These are phyloP conservation scores for Saccostrea echinata DNA, from an alignment of 1,140 invertebrate genomes.

Conservation along the genomic window DNA sequence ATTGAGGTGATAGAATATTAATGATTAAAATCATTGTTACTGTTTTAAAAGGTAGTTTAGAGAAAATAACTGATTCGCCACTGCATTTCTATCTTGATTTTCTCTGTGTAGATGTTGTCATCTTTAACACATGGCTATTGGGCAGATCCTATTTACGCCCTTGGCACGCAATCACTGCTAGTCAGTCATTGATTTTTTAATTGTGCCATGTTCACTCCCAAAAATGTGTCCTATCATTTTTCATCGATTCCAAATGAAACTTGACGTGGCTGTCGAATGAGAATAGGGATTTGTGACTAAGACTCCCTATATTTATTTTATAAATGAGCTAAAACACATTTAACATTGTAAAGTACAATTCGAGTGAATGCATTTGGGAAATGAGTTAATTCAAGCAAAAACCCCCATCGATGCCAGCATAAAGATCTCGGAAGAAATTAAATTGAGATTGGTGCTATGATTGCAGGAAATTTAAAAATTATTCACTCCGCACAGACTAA, in stretches of 20 bases:
- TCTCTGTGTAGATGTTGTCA: neutral
- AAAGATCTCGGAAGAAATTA: neutral
- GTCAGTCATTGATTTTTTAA: slow-evolving; percentile 16
- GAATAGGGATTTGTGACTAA: neutral
- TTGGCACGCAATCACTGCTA: neutral
- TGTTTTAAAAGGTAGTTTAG: too few relatives aligned
- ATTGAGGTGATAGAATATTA: too few relatives aligned
- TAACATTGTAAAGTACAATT: slow-evolving; percentile 22
- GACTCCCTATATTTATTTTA: slow-evolving; percentile 15
- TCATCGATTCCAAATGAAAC: slow-evolving; percentile 32
- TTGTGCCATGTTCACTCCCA: neutral
- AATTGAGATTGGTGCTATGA: neutral
- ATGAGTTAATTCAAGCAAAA: slow-evolving; percentile 30
- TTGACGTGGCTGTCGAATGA: slow-evolving; percentile 15
- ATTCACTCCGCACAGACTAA: neutral
- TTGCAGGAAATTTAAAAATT: slow-evolving; percentile 5
- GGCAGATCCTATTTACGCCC: neutral
- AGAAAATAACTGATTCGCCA: too few relatives aligned
- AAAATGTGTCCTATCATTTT: slow-evolving; percentile 26
- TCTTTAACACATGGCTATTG: neutral
- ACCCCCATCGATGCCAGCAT: neutral
- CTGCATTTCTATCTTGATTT: neutral
- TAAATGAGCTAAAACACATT: slow-evolving; percentile 28
- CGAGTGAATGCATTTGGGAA: slow-evolving; percentile 34
- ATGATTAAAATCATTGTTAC: too few relatives aligned